These are phyloP conservation scores for Oncorhynchus nerka DNA, from an alignment of 2,113 vertebrate genomes.

Conservation along the genomic window DNA sequence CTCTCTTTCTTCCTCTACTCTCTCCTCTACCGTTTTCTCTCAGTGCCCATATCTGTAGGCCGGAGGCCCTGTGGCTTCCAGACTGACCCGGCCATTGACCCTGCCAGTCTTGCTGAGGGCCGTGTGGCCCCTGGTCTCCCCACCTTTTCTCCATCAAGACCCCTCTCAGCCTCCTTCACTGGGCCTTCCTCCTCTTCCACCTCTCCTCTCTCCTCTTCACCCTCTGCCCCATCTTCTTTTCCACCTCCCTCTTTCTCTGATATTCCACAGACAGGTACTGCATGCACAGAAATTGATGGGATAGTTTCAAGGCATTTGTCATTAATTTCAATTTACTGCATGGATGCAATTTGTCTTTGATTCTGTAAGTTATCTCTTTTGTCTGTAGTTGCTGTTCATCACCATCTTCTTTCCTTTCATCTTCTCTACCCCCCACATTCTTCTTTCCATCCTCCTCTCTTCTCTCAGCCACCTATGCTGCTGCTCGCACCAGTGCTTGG, in stretches of 20 bases:
- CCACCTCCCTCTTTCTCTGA: slow-evolving; percentile 27
- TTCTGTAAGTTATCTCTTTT: background rate
- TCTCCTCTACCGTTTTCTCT: slow-evolving; percentile 9
- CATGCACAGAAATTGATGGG: background rate
- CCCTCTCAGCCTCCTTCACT: slow-evolving; percentile 29
- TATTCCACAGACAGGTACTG: slow-evolving; percentile 51
- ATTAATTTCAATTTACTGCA: background rate
- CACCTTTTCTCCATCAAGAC: slow-evolving; percentile 33
- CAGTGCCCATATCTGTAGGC: slow-evolving; percentile 43
- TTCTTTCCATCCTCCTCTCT: background rate
- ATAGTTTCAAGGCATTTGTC: too few relatives aligned
- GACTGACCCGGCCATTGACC: background rate
- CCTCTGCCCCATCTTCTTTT: slow-evolving; percentile 32
- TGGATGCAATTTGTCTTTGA: background rate
- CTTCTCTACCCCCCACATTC: background rate
- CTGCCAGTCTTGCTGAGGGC: slow-evolving; percentile 36
- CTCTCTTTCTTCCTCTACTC: background rate
- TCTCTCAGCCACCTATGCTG: slow-evolving; percentile 38
- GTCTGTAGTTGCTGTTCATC: background rate
- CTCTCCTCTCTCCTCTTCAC: slow-evolving; percentile 17
- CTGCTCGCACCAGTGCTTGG: slow-evolving; percentile 20
- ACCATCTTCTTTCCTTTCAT: background rate
- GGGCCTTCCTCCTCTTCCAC: slow-evolving; percentile 1
- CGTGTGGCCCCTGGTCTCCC: slow-evolving; percentile 27
- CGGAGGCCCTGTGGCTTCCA: slow-evolving; percentile 55